phyloP scores from a whole-genome alignment of 2,888 invertebrate species.

The Hyposoter didymator region DNA sequence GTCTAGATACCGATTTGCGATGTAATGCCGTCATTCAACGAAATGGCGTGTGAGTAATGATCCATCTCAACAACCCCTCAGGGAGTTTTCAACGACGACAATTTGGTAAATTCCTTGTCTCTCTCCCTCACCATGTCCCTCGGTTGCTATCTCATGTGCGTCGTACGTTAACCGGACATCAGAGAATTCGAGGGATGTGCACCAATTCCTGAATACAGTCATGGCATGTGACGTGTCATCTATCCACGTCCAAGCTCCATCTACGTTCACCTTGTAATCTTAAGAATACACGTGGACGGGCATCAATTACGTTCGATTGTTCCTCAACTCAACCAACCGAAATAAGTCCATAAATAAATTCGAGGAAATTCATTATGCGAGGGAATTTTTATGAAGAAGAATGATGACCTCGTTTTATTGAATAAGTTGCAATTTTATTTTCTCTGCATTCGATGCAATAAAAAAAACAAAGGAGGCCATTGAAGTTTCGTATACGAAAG shows the following conservation, averaged over 20 bases:
- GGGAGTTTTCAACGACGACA: constrained; percentile 8
- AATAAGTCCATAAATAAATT: background rate
- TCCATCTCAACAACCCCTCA: constrained; percentile 24
- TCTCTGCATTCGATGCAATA: background rate
- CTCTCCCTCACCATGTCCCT: constrained; percentile 2
- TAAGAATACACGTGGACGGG: constrained; percentile 38
- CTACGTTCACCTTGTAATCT: constrained; percentile 29
- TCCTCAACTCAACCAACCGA: background rate
- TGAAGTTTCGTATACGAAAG: background rate
- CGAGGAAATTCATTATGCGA: background rate
- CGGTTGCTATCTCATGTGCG: background rate
- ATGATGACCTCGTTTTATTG: background rate
- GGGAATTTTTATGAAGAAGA: background rate
- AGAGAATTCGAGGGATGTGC: constrained; percentile 48
- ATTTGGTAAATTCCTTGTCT: constrained; percentile 32
- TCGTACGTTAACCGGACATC: constrained; percentile 36
- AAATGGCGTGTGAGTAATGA: constrained; percentile 32
- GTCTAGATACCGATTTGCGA: constrained; percentile 18
- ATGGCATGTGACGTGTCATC: constrained; percentile 40
- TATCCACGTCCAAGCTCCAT: constrained; percentile 11
- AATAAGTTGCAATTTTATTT: background rate
- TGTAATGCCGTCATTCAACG: constrained; percentile 9
- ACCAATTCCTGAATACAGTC: constrained; percentile 48
- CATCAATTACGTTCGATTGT: constrained; percentile 36
- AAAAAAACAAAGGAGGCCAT: background rate